These are phyloP conservation scores for Triplophysa tibetana DNA, from an alignment of 2,113 vertebrate genomes.

Conservation along the genomic window DNA sequence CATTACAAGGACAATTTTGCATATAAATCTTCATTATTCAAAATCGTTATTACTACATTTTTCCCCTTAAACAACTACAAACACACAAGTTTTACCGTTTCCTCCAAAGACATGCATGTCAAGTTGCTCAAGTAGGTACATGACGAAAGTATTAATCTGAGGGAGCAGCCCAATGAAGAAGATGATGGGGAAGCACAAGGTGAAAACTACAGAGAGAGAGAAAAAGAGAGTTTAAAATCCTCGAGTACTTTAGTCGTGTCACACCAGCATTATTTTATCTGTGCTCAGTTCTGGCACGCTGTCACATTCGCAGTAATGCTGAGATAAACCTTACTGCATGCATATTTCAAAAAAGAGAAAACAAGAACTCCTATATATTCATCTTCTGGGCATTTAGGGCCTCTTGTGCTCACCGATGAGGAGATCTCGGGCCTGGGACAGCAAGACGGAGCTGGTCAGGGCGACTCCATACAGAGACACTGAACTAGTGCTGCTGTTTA, in stretches of 20 bases:
- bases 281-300: neutral
- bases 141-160: conserved; percentile 98
- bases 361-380: neutral
- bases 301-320: neutral
- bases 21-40: neutral
- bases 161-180: conserved; percentile 98
- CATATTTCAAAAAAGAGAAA: conserved; percentile 2
- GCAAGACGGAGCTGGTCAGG: conserved; percentile 89
- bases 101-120: conserved; percentile 98
- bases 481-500: conserved; percentile 76
- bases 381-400: neutral
- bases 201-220: conserved; percentile 82
- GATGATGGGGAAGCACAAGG: conserved; percentile 93
- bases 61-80: conserved; percentile 6
- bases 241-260: neutral
- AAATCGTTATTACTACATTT: neutral
- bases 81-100: conserved; percentile 81
- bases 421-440: conserved; percentile 91
- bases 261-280: conserved; percentile 7
- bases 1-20: neutral
- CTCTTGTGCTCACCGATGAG: conserved; percentile 82
- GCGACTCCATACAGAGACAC: conserved; percentile 90
- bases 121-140: conserved; percentile 98
- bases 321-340: neutral
- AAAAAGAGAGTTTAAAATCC: neutral